Base-by-base conservation (phyloP, 2,888 invertebrate species). In the Hetaerina titia region DNA sequence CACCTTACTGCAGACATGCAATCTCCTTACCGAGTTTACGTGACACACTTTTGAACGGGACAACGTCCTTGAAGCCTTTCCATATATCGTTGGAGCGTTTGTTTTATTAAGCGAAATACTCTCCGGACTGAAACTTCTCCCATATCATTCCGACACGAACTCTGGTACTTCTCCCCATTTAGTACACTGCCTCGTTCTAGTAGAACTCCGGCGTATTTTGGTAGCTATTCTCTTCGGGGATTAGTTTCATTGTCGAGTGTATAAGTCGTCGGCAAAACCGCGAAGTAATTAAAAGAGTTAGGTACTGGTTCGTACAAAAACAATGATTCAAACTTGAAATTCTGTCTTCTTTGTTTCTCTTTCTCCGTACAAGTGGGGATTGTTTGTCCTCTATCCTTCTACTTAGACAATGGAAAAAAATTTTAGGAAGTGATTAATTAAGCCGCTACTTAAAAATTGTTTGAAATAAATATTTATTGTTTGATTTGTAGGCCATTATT, bases 11-110 rank as follows among this genome's bases (percentile, higher is more conserved):
- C 69, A 17, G 81, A 15, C 25, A 25, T 81, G 81, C 81, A 81
- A 81, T 81, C 81, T 7, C 69, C 69, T 22, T 9, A 13, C 25
- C 13, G 81, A 25, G 81, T 81, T 31, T 9, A 31, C 15, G 63
- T 90, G 90, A 25, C 90, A 90, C 90, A 90, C 90, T 90, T 90
- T 22, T 13, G 31, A 64, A 69, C 90, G 11, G 81, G 81, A 90
- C 6, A 45, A 45, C 64, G 64, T 90, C 90, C 90, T 90, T 90
- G 90, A 90, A 90, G 64, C 63, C 22, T 31, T 90, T 64, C 63
- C 63, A 63, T 9, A 58, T 90, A 45, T 17, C 90, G 31, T 22
- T 31, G 64, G 90, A 64, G 63, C 19, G 58, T 58, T 89, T 63
- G 25, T 69, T 90, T 90, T 45, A 45, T 22, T 45, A 90, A 31